Conservation (phyloP, 2,888 invertebrate genomes). For the Ditula angustiorana region DNA sequence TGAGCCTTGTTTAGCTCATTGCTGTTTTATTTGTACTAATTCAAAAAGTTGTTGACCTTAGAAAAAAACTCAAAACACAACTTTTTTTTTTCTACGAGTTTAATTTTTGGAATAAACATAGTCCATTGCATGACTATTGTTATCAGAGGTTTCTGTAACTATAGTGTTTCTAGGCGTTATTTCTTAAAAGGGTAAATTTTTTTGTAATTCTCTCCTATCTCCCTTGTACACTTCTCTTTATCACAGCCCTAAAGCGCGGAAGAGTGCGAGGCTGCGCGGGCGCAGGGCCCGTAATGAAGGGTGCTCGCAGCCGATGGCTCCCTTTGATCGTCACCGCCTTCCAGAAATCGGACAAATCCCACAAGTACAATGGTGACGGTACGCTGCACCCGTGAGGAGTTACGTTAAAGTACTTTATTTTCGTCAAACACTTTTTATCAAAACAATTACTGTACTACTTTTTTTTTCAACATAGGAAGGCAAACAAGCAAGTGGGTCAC, state of each 20-base stretch:
- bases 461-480: no score
- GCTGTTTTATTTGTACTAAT: no score
- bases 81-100: no score
- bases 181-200: background rate
- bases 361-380: conserved; percentile 42
- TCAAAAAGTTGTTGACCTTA: no score
- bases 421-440: no score
- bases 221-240: conserved; percentile 1
- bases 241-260: conserved; percentile 40
- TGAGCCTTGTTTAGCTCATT: no score
- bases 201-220: conserved; percentile 16
- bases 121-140: conserved; percentile 4
- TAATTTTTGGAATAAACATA: no score
- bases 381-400: conserved; percentile 17
- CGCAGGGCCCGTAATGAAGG: conserved; percentile 50
- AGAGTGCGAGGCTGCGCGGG: conserved; percentile 45
- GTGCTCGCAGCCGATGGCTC: conserved; percentile 33
- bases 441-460: no score
- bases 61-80: no score
- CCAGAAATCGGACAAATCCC: conserved; percentile 48
- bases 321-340: conserved; percentile 53
- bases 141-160: conserved; percentile 14
- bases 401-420: background rate
- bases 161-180: background rate
- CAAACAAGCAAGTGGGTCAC: no score